Evolutionary conservation across 2,888 invertebrate genomes (phyloP).

Genomic region (Pachymerium ferrugineum): DNA sequence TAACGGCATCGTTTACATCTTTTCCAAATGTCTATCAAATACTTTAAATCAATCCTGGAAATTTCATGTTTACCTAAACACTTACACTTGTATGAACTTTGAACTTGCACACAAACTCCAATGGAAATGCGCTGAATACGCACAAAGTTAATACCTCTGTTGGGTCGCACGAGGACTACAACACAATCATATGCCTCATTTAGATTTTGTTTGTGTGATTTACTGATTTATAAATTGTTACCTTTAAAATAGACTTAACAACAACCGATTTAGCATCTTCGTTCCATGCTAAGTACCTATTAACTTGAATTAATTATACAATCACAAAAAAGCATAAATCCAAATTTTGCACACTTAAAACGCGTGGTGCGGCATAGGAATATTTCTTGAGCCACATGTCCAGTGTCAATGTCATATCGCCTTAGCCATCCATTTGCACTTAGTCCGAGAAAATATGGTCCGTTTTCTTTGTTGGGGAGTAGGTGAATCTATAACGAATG

Average conservation of each 20-base stretch:
- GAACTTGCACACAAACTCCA: constrained; percentile 1
- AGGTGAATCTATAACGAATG: neutral
- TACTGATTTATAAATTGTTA: neutral
- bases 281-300: constrained; percentile 20
- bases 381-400: neutral
- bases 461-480: neutral
- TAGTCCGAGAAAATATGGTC: neutral
- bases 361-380: neutral
- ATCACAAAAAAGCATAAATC: too few species aligned
- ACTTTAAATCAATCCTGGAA: neutral
- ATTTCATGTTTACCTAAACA: neutral
- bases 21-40: constrained; percentile 4
- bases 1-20: constrained; percentile 16
- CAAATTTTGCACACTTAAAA: neutral
- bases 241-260: neutral
- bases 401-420: neutral
- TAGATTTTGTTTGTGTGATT: neutral
- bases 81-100: constrained; percentile 14
- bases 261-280: neutral
- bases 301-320: too few species aligned
- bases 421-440: neutral
- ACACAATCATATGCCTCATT: neutral
- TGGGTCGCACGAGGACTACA: neutral
- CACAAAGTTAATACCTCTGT: constrained; percentile 5
- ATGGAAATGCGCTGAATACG: neutral